Conservation (phyloP, 2,888 invertebrate genomes). For the Temnothorax rugatulus region DNA sequence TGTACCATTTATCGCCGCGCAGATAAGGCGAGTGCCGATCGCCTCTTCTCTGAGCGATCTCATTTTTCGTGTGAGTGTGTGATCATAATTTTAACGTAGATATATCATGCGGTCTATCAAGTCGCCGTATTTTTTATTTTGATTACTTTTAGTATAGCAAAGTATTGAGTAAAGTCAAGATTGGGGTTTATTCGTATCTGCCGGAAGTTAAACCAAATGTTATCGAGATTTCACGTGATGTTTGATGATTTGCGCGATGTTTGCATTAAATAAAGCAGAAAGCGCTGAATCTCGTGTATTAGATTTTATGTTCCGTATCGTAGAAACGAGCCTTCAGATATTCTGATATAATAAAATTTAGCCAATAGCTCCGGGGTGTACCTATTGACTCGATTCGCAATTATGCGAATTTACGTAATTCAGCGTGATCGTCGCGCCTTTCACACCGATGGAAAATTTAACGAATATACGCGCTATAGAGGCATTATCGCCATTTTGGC, state of each 20-base stretch:
- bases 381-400: background rate
- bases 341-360: background rate
- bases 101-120: background rate
- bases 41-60: conserved; percentile 1
- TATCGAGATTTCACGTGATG: background rate
- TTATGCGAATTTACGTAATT: conserved; percentile 20
- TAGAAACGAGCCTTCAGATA: background rate
- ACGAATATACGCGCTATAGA: background rate
- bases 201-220: background rate
- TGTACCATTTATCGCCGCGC: conserved; percentile 29
- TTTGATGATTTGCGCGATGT: background rate
- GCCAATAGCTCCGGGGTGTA: background rate
- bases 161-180: background rate
- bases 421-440: background rate
- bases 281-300: background rate
- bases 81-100: conserved; percentile 14
- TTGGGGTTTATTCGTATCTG: background rate
- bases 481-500: conserved; percentile 8
- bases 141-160: background rate
- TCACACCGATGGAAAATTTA: background rate
- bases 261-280: background rate
- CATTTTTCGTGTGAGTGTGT: background rate
- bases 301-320: background rate
- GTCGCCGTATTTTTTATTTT: background rate
- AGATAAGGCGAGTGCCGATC: conserved; percentile 21